Percentiles rank a stretch among this genome's conserved stretches.
Conservation (phyloP, 2,888 invertebrate species). For the Eristalis tenax region DNA sequence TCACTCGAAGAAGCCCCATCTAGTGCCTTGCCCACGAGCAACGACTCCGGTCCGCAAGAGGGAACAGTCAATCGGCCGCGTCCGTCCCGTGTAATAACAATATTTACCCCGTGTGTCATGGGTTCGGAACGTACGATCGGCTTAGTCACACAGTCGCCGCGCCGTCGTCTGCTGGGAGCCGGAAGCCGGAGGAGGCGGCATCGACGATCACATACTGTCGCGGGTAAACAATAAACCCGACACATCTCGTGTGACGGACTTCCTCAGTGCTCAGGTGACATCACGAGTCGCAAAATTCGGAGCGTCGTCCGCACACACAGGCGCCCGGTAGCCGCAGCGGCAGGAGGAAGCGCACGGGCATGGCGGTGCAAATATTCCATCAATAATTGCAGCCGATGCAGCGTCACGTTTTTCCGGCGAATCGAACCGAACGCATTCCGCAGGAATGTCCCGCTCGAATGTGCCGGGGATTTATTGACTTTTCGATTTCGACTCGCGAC, state of each 20-base stretch:
- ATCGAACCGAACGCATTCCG: neutral
- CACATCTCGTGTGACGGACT: conserved; percentile 10
- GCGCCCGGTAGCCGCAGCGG: neutral
- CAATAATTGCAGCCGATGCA: conserved; percentile 70
- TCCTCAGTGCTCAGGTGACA: neutral
- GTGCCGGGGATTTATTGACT: conserved; percentile 30
- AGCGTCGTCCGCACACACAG: neutral
- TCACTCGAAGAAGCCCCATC: conserved; percentile 38
- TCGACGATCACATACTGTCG: neutral
- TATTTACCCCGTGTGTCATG: conserved; percentile 59
- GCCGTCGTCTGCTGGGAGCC: neutral
- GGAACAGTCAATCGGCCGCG: neutral
- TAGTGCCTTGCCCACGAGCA: conserved; percentile 27
- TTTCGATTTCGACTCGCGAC: conserved; percentile 11
- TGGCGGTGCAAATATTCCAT: conserved; percentile 50
- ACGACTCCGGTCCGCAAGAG: conserved; percentile 15
- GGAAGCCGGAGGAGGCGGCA: neutral
- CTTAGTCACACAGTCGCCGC: conserved; percentile 30
- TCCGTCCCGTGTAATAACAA: conserved; percentile 28
- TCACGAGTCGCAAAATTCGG: neutral
- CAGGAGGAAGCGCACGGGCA: neutral
- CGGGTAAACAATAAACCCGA: conserved; percentile 5
- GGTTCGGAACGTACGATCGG: conserved; percentile 38
- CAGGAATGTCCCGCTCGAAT: conserved; percentile 6
- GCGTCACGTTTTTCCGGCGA: conserved; percentile 71